phyloP scores from a whole-genome alignment of 1,140 invertebrate genomes.

The Coptotermes formosanus region DNA sequence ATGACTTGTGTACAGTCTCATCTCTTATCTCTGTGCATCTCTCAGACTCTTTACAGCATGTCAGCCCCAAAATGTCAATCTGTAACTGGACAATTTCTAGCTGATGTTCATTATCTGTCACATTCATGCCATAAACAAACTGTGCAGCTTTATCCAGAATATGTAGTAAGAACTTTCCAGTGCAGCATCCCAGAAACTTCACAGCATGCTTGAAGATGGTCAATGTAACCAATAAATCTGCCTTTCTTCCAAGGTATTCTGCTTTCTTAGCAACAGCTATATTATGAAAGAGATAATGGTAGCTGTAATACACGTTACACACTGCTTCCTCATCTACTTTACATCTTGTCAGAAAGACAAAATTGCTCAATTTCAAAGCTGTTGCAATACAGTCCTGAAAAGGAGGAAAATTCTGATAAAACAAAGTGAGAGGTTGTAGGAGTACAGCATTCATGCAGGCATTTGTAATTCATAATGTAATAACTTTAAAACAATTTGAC shows the following conservation, averaged over 20 bases:
- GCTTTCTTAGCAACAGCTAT: background rate
- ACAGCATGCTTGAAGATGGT: background rate
- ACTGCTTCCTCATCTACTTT: background rate
- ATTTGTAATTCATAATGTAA: too few species aligned
- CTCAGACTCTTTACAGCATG: background rate
- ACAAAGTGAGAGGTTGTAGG: too few species aligned
- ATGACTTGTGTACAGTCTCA: background rate
- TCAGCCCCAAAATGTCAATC: background rate
- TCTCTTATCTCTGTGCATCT: background rate
- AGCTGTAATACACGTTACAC: background rate
- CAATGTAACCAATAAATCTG: background rate
- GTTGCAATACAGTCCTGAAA: background rate
- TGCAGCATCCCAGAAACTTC: constrained; percentile 10
- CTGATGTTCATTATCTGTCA: background rate
- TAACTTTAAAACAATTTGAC: too few species aligned
- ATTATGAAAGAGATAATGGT: background rate
- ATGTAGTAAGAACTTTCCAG: background rate
- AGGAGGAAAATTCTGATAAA: background rate
- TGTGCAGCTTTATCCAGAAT: background rate
- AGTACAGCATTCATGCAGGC: too few species aligned
- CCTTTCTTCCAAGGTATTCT: background rate
- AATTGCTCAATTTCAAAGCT: background rate
- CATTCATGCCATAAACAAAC: background rate
- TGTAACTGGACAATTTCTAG: background rate
- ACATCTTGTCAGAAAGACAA: background rate